Conservation (phyloP, 1,140 invertebrate genomes). For the Pachypsylla venusta region DNA sequence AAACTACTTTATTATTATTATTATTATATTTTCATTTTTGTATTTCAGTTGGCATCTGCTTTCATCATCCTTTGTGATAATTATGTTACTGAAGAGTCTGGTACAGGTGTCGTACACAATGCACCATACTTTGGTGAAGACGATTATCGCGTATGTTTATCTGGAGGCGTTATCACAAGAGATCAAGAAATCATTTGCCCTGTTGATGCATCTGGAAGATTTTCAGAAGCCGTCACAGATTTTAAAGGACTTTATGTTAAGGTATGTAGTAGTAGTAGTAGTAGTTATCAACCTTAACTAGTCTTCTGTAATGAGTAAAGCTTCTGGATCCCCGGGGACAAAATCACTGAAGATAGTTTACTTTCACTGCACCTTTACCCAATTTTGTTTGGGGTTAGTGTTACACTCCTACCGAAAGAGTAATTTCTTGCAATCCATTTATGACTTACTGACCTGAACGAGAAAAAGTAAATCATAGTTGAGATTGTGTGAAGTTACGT, state of each 20-base stretch:
- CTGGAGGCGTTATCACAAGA: constrained; percentile 62
- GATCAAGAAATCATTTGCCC: constrained; percentile 86
- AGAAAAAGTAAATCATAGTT: no score
- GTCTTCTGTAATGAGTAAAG: no score
- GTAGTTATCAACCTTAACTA: no score
- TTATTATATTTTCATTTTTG: neutral
- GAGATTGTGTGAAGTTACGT: no score
- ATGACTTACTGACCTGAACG: no score
- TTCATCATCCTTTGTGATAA: constrained; percentile 74
- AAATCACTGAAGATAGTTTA: no score
- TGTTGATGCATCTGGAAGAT: constrained; percentile 79
- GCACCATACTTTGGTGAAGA: constrained; percentile 99
- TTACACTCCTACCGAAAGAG: no score
- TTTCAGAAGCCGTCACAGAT: constrained; percentile 70
- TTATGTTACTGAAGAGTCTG: constrained; percentile 93
- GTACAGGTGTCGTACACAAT: constrained; percentile 98
- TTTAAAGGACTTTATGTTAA: constrained; percentile 89
- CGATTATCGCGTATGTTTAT: constrained; percentile 76
- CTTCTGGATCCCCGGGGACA: no score
- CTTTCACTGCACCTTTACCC: no score
- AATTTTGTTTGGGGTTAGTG: no score
- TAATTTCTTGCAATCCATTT: no score
- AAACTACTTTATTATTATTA: neutral
- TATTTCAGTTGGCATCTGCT: constrained; percentile 35
- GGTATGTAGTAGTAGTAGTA: no score